Evolutionary conservation across 2,888 invertebrate species (phyloP).

Genomic region (Cosmia pyralina): DNA sequence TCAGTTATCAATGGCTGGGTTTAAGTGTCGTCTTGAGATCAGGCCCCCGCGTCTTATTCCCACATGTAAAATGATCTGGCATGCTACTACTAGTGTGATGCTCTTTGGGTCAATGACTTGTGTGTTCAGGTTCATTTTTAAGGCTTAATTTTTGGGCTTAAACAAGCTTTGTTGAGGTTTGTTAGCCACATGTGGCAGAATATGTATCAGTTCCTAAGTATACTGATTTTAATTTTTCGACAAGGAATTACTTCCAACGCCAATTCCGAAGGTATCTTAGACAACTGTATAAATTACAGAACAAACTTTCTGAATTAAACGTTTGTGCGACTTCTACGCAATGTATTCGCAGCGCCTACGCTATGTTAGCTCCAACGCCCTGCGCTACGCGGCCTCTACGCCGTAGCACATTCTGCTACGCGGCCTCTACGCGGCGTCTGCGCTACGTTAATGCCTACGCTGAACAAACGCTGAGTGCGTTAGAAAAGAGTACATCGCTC

Average conservation of each 20-base stretch:
- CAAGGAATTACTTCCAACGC: no score
- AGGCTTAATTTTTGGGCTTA: no score
- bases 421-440: background rate
- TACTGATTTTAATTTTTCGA: background rate
- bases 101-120: constrained; percentile 55
- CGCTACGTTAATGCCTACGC: constrained; percentile 3
- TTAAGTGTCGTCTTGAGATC: constrained; percentile 71
- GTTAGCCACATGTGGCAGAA: background rate
- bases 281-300: no score
- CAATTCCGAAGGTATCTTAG: background rate
- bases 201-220: background rate
- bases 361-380: background rate
- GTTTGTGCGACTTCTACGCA: background rate
- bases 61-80: constrained; percentile 75
- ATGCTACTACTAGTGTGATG: constrained; percentile 48
- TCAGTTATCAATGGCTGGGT: constrained; percentile 68
- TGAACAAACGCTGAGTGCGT: constrained; percentile 10
- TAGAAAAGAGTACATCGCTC: background rate
- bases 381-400: constrained; percentile 9
- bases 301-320: background rate
- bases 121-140: background rate
- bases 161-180: background rate
- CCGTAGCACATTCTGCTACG: background rate
- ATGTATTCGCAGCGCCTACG: background rate
- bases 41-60: constrained; percentile 69